Base-by-base conservation (phyloP, 2,113 vertebrate genomes). In the Calypte anna region DNA sequence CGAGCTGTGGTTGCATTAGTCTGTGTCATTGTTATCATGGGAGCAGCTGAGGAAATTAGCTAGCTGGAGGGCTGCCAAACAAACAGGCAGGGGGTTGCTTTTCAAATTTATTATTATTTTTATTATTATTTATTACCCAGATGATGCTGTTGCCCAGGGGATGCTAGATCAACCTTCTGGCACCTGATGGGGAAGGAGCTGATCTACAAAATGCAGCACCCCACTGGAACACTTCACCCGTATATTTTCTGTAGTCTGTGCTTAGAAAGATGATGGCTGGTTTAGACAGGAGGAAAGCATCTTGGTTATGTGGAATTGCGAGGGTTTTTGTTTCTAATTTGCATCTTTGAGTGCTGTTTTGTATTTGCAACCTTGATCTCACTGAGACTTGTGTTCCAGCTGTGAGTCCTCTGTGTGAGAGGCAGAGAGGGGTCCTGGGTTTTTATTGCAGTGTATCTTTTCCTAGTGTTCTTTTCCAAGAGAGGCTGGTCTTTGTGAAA, bases 31-130 rank as follows among this genome's bases (percentile, higher is more conserved):
- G 95, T 96, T 96, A 96, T 91, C 94, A 58, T 64, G 96, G 96
- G 93, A 96, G 91, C 94, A 94, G 96, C 94, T 96, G 95, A 96
- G 82, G 88, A 96, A 96, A 96, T 97, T 95, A 97, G 92, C 90
- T 95, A 46, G 94, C 96, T 96, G 96, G 95, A 95, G 92, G 96
- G 92, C 96, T 97, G 94, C 96, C 96, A 97, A 93, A 20, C 86
- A 72, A 95, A 78, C 88, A 96, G 95, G 64, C 91, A 92, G 93
- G 94, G 93, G 92, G 90, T 81, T 93, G 79, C 91, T 94, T 90
- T 91, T 88, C 79, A 44, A 91, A 94, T 96, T 89, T 94, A 89
- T 93, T 95, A 94, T 94, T 96, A 94, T 93, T 97, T 92, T 96
- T 96, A 92, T 96, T 95, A 94, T 95, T 96, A 95, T 96, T 95